phyloP scores from a whole-genome alignment of 1,140 invertebrate species.

The Stenopsyche tienmushanensis region DNA sequence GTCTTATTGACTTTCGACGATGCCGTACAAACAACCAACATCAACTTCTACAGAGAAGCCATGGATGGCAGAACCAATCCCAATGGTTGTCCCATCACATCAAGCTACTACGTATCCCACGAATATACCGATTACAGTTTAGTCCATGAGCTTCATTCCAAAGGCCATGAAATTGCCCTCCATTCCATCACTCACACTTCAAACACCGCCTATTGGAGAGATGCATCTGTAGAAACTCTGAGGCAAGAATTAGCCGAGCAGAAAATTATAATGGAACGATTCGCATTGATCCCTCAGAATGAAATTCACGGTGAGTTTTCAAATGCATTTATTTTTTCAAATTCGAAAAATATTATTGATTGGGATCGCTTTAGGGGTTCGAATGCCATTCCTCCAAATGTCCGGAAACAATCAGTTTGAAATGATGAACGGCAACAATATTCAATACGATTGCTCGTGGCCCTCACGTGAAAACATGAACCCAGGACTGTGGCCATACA shows the following conservation, averaged over 20 bases:
- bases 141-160: slow-evolving; percentile 62
- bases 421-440: slow-evolving; percentile 52
- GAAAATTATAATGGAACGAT: slow-evolving; percentile 54
- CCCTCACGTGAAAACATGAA: slow-evolving; percentile 56
- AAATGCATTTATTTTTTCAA: background rate
- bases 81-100: slow-evolving; percentile 63
- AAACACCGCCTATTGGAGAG: slow-evolving; percentile 55
- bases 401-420: slow-evolving; percentile 62
- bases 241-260: slow-evolving; percentile 61
- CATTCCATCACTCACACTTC: slow-evolving; percentile 60
- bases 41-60: slow-evolving; percentile 61
- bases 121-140: slow-evolving; percentile 69
- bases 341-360: slow-evolving; percentile 8
- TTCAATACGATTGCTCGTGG: slow-evolving; percentile 67
- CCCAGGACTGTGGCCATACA: slow-evolving; percentile 71
- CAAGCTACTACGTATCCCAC: slow-evolving; percentile 68
- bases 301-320: slow-evolving; percentile 22
- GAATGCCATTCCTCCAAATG: slow-evolving; percentile 68
- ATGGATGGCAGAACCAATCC: slow-evolving; percentile 61
- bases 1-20: slow-evolving; percentile 71
- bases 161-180: slow-evolving; percentile 70
- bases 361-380: slow-evolving; percentile 51
- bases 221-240: slow-evolving; percentile 50
- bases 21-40: slow-evolving; percentile 66
- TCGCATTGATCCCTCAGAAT: slow-evolving; percentile 57